These are phyloP conservation scores for Oophaga sylvatica DNA, from an alignment of 2,797 vertebrate genomes.

Conservation along the genomic window DNA sequence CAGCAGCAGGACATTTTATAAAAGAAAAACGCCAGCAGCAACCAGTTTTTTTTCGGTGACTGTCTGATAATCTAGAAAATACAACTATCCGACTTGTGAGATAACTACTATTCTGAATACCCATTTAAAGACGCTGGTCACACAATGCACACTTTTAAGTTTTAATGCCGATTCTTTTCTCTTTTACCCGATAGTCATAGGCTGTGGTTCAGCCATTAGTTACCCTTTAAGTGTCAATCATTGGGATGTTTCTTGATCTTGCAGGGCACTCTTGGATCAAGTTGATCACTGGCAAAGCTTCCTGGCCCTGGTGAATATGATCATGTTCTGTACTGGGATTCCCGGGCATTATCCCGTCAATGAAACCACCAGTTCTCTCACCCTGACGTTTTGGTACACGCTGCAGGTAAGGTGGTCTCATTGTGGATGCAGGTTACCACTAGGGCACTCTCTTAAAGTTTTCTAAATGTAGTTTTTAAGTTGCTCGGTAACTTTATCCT, in stretches of 20 bases:
- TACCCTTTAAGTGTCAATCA: neutral
- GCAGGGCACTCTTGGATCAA: slow-evolving; percentile 92
- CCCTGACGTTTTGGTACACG: slow-evolving; percentile 97
- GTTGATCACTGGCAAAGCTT: slow-evolving; percentile 98
- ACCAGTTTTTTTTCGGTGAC: no score
- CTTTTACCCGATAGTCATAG: neutral
- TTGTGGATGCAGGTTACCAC: no score
- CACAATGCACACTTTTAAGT: neutral
- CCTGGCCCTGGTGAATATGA: slow-evolving; percentile 97
- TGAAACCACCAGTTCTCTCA: slow-evolving; percentile 97
- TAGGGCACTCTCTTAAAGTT: neutral
- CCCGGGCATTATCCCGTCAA: slow-evolving; percentile 97
- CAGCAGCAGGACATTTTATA: no score
- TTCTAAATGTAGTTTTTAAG: neutral
- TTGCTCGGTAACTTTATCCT: neutral
- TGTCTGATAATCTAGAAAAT: neutral
- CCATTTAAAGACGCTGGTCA: neutral
- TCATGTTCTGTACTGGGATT: slow-evolving; percentile 98
- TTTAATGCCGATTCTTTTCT: no score
- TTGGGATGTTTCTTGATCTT: neutral
- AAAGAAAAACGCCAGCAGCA: no score
- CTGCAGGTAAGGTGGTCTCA: slow-evolving; percentile 79
- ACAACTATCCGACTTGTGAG: neutral
- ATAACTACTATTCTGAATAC: neutral
- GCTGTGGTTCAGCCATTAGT: neutral